Evolutionary conservation across 2,113 vertebrate species (phyloP).

Genomic region (Oreochromis spilurus): DNA sequence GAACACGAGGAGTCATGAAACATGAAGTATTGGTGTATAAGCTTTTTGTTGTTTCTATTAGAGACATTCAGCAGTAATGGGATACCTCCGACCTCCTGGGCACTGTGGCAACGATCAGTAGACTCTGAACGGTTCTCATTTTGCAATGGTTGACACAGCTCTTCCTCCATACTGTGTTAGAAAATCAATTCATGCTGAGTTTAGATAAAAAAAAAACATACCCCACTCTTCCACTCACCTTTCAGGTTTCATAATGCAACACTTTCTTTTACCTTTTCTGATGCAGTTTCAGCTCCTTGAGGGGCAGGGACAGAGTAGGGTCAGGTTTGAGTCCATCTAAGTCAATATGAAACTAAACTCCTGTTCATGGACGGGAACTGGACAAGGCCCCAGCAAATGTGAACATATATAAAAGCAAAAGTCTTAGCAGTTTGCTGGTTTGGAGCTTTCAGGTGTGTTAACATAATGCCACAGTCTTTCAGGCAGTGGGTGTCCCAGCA

Average conservation of each 20-base stretch:
- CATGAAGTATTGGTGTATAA: not conserved
- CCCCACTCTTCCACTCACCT: not conserved
- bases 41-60: not conserved
- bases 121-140: not conserved
- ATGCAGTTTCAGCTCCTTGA: slow-evolving; percentile 5
- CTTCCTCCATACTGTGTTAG: not conserved
- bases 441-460: not conserved
- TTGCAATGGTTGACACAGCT: not conserved
- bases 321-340: not conserved
- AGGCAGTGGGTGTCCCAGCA: not conserved
- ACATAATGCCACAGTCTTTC: not conserved
- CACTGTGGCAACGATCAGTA: slow-evolving; percentile 22
- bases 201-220: not conserved
- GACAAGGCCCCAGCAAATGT: not conserved
- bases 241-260: not conserved
- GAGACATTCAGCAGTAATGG: slow-evolving; percentile 53
- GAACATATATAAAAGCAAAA: not conserved
- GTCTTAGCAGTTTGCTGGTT: not conserved
- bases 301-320: not conserved
- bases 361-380: not conserved
- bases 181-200: not conserved
- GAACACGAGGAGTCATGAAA: not conserved
- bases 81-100: slow-evolving; percentile 39
- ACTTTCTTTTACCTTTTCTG: slow-evolving; percentile 26
- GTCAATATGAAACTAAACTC: not conserved